Evolutionary conservation across 2,797 vertebrate genomes (phyloP).

Genomic region (Gila robusta): DNA sequence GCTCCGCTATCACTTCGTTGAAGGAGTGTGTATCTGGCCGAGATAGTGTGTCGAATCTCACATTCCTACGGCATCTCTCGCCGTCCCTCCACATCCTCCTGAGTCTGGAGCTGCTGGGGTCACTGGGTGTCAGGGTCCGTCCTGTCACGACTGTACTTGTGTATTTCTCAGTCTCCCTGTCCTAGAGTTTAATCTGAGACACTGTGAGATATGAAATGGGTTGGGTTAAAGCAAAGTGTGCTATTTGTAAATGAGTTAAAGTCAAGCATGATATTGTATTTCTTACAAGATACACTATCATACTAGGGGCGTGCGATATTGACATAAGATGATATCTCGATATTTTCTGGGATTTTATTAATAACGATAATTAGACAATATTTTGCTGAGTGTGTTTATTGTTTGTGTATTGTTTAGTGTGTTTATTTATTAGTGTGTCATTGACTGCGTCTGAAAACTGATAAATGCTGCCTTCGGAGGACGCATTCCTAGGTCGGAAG

Average conservation of each 20-base stretch:
- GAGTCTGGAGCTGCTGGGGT: constrained; percentile 60
- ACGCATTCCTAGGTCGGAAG: no score
- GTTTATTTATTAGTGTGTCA: no score
- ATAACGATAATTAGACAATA: no score
- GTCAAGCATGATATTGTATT: background rate
- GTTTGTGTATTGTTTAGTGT: no score
- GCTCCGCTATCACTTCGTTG: constrained; percentile 52
- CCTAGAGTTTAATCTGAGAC: constrained; percentile 63
- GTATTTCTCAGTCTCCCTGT: constrained; percentile 56
- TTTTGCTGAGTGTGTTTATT: no score
- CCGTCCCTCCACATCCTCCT: constrained; percentile 64
- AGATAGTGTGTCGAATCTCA: constrained; percentile 65
- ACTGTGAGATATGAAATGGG: background rate
- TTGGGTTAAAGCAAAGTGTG: background rate
- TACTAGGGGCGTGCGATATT: no score
- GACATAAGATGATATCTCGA: no score
- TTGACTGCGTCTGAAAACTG: no score
- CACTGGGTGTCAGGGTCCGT: constrained; percentile 70
- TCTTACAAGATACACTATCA: background rate
- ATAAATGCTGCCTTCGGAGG: no score
- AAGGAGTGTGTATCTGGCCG: constrained; percentile 62
- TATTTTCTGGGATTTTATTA: no score
- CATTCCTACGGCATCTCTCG: constrained; percentile 68
- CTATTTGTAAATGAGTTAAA: background rate
- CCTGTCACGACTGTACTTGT: constrained; percentile 40